Evolutionary conservation across 1,140 invertebrate species (phyloP).

Genomic region (Oppia nitens): DNA sequence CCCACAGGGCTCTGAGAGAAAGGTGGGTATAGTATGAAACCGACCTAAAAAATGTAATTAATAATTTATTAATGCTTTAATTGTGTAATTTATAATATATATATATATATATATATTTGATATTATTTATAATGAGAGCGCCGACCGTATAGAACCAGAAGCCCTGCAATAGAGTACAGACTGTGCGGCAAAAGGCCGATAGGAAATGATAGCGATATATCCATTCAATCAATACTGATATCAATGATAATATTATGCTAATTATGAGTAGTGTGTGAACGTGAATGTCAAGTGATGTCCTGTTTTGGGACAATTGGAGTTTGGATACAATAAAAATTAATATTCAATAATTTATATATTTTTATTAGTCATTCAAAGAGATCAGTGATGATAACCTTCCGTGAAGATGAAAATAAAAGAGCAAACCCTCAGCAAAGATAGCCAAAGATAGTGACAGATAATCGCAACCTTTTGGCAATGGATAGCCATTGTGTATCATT

Average conservation of each 20-base stretch:
- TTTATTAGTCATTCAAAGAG: not conserved
- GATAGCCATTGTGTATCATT: constrained; percentile 26
- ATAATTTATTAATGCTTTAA: too few species aligned
- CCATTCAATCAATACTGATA: constrained; percentile 29
- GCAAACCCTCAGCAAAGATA: constrained; percentile 30
- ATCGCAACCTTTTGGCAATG: constrained; percentile 29
- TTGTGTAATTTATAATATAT: too few species aligned
- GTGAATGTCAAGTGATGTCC: constrained; percentile 29
- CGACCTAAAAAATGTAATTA: constrained; percentile 29
- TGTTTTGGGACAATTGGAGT: too few species aligned
- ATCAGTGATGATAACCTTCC: constrained; percentile 20
- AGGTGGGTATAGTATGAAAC: constrained; percentile 36
- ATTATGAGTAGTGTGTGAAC: constrained; percentile 34
- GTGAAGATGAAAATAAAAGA: constrained; percentile 36
- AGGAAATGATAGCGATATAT: constrained; percentile 27
- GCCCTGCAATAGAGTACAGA: constrained; percentile 33
- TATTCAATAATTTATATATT: not conserved
- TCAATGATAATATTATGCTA: constrained; percentile 25
- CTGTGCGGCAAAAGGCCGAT: constrained; percentile 26
- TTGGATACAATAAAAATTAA: too few species aligned
- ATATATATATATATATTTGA: too few species aligned
- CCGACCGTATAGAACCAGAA: constrained; percentile 30
- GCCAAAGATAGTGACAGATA: constrained; percentile 30
- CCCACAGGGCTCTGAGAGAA: constrained; percentile 27
- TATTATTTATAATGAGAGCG: too few species aligned